These are phyloP conservation scores for Liolophura sinensis DNA, from an alignment of 1,140 invertebrate genomes.

Conservation along the genomic window DNA sequence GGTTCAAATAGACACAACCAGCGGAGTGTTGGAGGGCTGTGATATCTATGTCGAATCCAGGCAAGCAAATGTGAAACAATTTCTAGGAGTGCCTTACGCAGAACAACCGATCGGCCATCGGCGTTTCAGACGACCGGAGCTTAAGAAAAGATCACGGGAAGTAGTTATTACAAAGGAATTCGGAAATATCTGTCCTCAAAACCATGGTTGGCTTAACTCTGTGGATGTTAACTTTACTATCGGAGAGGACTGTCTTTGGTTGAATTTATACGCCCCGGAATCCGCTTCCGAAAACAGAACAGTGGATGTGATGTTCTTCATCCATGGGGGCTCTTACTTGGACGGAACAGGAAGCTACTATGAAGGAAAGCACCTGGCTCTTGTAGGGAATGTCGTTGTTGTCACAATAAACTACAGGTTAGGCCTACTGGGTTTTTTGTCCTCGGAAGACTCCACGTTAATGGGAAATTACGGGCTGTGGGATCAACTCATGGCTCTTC, in stretches of 20 bases:
- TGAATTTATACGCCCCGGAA: constrained; percentile 80
- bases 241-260: constrained; percentile 89
- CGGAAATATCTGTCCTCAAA: too few species aligned
- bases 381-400: constrained; percentile 71
- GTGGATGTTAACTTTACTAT: too few species aligned
- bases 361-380: constrained; percentile 82
- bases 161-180: too few species aligned
- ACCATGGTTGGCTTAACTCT: too few species aligned
- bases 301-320: constrained; percentile 90
- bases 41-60: too few species aligned
- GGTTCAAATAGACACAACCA: too few species aligned
- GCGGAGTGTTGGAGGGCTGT: too few species aligned
- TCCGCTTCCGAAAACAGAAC: constrained; percentile 57
- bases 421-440: constrained; percentile 13
- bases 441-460: constrained; percentile 5
- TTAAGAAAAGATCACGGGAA: too few species aligned
- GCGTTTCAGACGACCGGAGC: too few species aligned
- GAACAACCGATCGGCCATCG: too few species aligned
- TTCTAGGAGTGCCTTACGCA: too few species aligned
- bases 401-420: constrained; percentile 20
- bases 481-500: constrained; percentile 66
- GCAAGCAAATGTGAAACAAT: too few species aligned
- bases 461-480: constrained; percentile 12
- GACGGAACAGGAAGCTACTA: constrained; percentile 85
- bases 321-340: constrained; percentile 94